These are phyloP conservation scores for Lycopodina hypogea DNA, from an alignment of 37 sponge, comb jelly and placozoan genomes.

Conservation along the genomic window DNA sequence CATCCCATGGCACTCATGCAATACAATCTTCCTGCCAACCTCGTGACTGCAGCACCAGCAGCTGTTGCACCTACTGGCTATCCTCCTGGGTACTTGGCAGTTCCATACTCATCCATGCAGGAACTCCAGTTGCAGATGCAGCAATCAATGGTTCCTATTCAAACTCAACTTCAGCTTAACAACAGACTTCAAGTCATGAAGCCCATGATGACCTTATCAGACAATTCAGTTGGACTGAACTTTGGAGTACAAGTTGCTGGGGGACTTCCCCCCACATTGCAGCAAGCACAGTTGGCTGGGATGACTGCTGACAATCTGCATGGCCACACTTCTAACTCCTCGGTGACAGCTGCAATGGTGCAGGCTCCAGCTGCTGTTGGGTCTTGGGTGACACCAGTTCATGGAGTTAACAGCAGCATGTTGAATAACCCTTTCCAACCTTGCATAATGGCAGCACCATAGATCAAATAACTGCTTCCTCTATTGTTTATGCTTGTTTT, in stretches of 20 bases:
- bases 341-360: conserved; percentile 1
- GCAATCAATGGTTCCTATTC: not conserved
- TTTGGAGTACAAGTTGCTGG: conserved; percentile 3
- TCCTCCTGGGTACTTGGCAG: conserved; percentile 38
- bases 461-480: conserved; percentile 50
- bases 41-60: not conserved
- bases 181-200: not conserved
- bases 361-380: conserved; percentile 18
- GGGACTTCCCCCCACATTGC: conserved; percentile 4
- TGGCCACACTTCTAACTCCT: not conserved
- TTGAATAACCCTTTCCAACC: conserved; percentile 66
- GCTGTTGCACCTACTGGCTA: not conserved
- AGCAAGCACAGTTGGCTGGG: not conserved
- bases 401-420: conserved; percentile 32
- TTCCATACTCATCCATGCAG: conserved; percentile 45
- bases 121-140: conserved; percentile 41
- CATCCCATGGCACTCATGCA: conserved; percentile 10
- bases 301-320: not conserved
- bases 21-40: not conserved
- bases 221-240: not conserved
- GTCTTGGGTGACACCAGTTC: conserved; percentile 33
- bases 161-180: not conserved
- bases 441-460: conserved; percentile 48
- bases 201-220: conserved; percentile 1
- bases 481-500: not conserved